phyloP scores from a whole-genome alignment of 2,797 vertebrate genomes.

The Trachops cirrhosus region DNA sequence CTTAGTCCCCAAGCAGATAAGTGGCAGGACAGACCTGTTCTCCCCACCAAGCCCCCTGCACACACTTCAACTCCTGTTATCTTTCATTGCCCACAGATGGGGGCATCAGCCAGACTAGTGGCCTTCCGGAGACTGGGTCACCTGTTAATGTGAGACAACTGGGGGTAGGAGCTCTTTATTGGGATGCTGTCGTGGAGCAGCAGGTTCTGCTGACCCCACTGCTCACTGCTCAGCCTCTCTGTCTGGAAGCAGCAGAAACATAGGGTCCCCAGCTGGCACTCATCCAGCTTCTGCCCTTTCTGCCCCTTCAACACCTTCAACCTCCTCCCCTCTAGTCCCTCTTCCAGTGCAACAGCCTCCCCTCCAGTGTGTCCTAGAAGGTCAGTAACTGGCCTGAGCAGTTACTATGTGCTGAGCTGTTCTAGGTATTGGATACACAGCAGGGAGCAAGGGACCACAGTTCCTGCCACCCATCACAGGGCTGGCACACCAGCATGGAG shows the following conservation, averaged over 20 bases:
- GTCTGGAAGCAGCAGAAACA: neutral
- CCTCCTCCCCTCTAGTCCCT: neutral
- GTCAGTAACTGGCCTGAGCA: neutral
- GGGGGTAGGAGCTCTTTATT: neutral
- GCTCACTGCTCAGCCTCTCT: neutral
- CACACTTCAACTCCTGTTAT: slow-evolving; percentile 59
- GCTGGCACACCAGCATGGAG: neutral
- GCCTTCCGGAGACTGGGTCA: neutral
- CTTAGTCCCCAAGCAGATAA: neutral
- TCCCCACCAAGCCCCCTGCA: slow-evolving; percentile 36
- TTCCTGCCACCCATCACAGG: neutral
- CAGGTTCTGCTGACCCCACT: neutral
- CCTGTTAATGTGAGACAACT: neutral
- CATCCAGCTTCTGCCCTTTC: neutral
- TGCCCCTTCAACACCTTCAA: neutral
- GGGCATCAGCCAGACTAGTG: slow-evolving; percentile 50
- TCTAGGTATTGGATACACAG: neutral
- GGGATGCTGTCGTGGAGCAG: slow-evolving; percentile 7
- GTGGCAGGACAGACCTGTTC: slow-evolving; percentile 40
- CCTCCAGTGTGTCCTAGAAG: neutral
- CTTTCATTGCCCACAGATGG: slow-evolving; percentile 53
- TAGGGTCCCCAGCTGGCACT: neutral
- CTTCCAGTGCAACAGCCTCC: neutral
- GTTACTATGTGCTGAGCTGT: neutral
- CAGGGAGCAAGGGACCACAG: neutral